Conservation (phyloP, 2,888 invertebrate species). For the Muschampia staudingeri region DNA sequence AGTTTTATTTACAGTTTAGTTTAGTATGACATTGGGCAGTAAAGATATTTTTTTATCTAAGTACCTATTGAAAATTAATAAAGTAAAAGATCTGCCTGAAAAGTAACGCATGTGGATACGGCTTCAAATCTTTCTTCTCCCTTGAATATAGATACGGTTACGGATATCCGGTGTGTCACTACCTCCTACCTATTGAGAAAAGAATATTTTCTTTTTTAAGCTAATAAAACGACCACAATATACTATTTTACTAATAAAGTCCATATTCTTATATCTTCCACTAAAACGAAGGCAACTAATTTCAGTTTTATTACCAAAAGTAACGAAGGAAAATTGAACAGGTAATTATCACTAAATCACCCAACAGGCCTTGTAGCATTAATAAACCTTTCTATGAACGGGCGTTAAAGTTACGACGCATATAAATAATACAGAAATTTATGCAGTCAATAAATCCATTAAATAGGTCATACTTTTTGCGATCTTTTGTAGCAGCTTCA, state of each 20-base stretch:
- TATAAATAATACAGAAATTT: slow-evolving; percentile 23
- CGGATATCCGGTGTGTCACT: too few species aligned
- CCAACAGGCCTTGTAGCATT: background rate
- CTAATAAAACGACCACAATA: background rate
- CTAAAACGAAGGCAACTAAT: background rate
- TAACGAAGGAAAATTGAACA: background rate
- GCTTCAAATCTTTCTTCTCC: too few species aligned
- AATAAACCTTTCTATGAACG: slow-evolving; percentile 18
- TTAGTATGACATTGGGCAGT: too few species aligned
- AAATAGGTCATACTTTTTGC: background rate
- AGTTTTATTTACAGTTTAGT: too few species aligned
- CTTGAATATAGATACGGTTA: too few species aligned
- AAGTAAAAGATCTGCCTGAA: too few species aligned
- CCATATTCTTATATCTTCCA: background rate
- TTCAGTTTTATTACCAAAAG: background rate
- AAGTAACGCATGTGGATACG: too few species aligned
- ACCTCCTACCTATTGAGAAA: too few species aligned
- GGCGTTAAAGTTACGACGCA: background rate
- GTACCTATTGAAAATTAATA: too few species aligned
- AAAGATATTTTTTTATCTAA: too few species aligned
- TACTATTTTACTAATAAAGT: background rate
- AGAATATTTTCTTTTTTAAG: background rate
- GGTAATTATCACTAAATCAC: slow-evolving; percentile 15
- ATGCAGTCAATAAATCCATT: slow-evolving; percentile 1
- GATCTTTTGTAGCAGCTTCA: background rate